A percentile compares a stretch with the other conserved stretches of the same genome.
phyloP scores from a whole-genome alignment of 2,797 vertebrate genomes.

The Sebastes minor region DNA sequence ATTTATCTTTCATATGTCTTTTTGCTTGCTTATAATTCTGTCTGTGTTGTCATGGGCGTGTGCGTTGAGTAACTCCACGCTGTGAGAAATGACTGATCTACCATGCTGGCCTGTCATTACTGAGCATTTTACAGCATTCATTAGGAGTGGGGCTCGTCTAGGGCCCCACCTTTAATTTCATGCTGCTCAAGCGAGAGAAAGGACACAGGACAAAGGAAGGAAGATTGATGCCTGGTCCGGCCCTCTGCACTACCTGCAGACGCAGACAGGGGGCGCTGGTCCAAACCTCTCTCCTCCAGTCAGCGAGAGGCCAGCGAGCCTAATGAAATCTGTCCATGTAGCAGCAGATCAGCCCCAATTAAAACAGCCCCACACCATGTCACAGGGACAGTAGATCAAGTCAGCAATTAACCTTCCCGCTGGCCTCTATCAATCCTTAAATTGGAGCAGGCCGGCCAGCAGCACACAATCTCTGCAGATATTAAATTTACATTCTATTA shows the following conservation, averaged over 20 bases:
- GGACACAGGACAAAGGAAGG: slow-evolving; percentile 77
- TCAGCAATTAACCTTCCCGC: slow-evolving; percentile 85
- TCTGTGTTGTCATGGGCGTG: slow-evolving; percentile 23
- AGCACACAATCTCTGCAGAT: slow-evolving; percentile 79
- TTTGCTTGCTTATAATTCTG: slow-evolving; percentile 9
- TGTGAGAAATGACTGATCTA: slow-evolving; percentile 77
- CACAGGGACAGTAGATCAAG: slow-evolving; percentile 86
- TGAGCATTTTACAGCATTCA: slow-evolving; percentile 80
- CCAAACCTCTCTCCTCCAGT: background rate
- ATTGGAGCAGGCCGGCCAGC: slow-evolving; percentile 72
- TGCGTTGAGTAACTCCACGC: slow-evolving; percentile 42
- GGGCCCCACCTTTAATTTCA: slow-evolving; percentile 84
- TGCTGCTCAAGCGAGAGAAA: slow-evolving; percentile 81
- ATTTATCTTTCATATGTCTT: background rate
- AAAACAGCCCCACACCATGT: slow-evolving; percentile 81
- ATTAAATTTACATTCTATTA: slow-evolving; percentile 90
- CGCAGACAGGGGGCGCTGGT: slow-evolving; percentile 69
- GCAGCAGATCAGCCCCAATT: slow-evolving; percentile 84
- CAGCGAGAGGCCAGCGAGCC: slow-evolving; percentile 52
- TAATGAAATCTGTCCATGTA: slow-evolving; percentile 79
- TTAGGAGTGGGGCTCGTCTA: slow-evolving; percentile 67
- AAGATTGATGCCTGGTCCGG: slow-evolving; percentile 75
- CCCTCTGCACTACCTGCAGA: slow-evolving; percentile 42
- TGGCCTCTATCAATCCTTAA: slow-evolving; percentile 85
- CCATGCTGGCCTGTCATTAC: slow-evolving; percentile 76